Evolutionary conservation across 2,888 invertebrate species (phyloP), one percentile per base, ranked within the genome.

Genomic region (Drosophila mettleri): DNA sequence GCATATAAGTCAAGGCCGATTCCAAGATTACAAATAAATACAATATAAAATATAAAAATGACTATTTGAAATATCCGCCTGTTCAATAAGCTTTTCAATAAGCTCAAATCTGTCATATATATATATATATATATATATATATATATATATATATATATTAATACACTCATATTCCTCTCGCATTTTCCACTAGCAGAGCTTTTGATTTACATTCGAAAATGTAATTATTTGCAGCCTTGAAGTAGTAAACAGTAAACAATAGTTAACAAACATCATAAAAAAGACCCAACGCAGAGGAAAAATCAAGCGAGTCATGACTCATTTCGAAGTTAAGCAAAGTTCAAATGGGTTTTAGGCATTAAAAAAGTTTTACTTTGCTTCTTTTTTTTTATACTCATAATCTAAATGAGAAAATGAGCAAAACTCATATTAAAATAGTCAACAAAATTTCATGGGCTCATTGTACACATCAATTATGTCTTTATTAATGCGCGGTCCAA

Each of bases 401-500:
- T 41, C 60, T 8, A 12, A 29, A n/a, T 8, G n/a, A 14, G 22
- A 59, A 59, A 33, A 18, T 5, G 20, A 38, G 10, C 9, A 59
- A 27, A 41, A 14, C 31, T 31, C 20, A 49, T 38, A 34, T 41
- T 41, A 52, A 48, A 16, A 20, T 22, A 22, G 49, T 38, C 18
- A 18, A 49, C 20, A 72, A 41, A 46, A 45, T 39, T 16, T 59
- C 9, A 60, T 59, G 58, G 36, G 39, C 64, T 60, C 72, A 60
- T 58, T 74, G 54, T 43, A 36, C 57, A 45, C 77, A 76, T 66
- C 54, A 77, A 74, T 74, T 71, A 76, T 65, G 60, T 45, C 58
- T 27, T 36, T 29, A 24, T 27, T 39, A 27, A 24, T 52, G n/a
- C 53, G 33, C 46, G 48, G 81, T 86, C 58, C 69, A 64, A 60